phyloP scores from a whole-genome alignment of 2,113 vertebrate species.

The Oncorhynchus mykiss region DNA sequence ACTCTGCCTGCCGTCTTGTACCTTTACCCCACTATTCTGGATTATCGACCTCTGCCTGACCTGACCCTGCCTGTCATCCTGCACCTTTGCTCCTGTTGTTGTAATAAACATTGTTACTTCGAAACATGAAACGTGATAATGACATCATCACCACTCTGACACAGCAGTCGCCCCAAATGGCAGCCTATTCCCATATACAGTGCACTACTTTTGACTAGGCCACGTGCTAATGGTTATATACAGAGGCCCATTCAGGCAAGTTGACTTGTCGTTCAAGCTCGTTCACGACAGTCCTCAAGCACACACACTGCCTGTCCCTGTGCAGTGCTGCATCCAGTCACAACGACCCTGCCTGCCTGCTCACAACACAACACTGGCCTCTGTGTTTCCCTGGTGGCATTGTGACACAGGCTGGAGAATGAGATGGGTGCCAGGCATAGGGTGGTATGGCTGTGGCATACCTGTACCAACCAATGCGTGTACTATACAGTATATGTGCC shows the following conservation, averaged over 20 bases:
- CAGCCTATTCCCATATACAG: background rate
- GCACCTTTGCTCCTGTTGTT: too few species aligned
- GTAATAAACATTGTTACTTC: too few species aligned
- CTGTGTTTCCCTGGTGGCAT: slow-evolving; percentile 55
- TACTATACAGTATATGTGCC: background rate
- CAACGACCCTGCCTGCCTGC: slow-evolving; percentile 35
- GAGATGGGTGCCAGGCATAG: slow-evolving; percentile 1
- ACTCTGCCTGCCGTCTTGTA: too few species aligned
- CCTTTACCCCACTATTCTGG: too few species aligned
- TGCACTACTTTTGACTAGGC: too few species aligned
- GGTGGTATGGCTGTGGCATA: background rate
- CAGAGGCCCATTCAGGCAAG: slow-evolving; percentile 46
- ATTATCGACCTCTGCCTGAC: too few species aligned
- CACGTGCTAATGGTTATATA: slow-evolving; percentile 23
- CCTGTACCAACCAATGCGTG: background rate
- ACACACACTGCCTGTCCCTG: slow-evolving; percentile 20
- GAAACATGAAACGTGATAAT: too few species aligned
- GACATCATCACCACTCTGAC: background rate
- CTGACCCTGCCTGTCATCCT: too few species aligned
- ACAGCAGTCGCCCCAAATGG: background rate
- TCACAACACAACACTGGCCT: slow-evolving; percentile 57
- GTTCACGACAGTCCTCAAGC: slow-evolving; percentile 39
- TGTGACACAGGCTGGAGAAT: slow-evolving; percentile 26
- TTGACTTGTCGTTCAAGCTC: slow-evolving; percentile 59
- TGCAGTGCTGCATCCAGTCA: slow-evolving; percentile 29